These are phyloP conservation scores for Siderastrea siderea DNA, from an alignment of 92 coral and sea anemone species.

Conservation along the genomic window DNA sequence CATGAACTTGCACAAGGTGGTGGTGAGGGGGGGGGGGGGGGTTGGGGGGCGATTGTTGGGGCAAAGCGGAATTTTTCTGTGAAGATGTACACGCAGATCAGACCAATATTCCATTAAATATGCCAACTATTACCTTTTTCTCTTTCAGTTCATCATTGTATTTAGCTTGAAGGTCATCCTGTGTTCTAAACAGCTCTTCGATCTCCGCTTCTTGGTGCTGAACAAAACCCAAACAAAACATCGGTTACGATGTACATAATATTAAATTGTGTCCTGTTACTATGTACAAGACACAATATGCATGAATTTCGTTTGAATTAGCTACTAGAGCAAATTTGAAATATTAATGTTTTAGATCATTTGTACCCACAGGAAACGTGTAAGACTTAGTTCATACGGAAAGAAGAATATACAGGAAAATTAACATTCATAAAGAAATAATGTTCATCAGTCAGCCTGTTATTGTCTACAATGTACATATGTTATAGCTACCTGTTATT, in stretches of 20 bases:
- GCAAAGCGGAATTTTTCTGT: no score
- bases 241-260: neutral
- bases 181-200: constrained; percentile 95
- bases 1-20: no score
- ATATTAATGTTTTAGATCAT: no score
- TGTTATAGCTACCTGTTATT: no score
- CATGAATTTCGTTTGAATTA: neutral
- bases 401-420: no score
- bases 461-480: no score
- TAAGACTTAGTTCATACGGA: no score
- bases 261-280: neutral
- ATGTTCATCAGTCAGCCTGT: no score
- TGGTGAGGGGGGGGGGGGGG: no score
- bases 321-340: neutral
- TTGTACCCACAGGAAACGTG: no score
- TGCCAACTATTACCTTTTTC: constrained; percentile 72
- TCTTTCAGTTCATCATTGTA: constrained; percentile 93
- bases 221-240: neutral
- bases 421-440: no score
- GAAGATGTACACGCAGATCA: no score
- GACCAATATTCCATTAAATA: neutral
- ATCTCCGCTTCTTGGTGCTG: constrained; percentile 97
- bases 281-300: neutral
- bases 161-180: constrained; percentile 94
- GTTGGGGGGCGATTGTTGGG: neutral